Conservation (phyloP, 2,888 invertebrate genomes). For the Tethea ocularis region DNA sequence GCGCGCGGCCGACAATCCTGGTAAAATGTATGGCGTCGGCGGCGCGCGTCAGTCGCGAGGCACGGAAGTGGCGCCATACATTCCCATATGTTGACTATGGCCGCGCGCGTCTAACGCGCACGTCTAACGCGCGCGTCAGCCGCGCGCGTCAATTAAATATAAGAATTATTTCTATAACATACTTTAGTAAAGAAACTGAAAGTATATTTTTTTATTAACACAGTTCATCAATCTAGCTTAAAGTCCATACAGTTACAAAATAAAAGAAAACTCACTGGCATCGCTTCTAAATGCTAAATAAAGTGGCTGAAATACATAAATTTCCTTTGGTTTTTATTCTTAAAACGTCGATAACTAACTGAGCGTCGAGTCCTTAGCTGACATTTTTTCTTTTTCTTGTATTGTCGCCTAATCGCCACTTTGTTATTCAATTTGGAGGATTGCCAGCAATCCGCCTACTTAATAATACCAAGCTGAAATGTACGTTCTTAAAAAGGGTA, state of each 20-base stretch:
- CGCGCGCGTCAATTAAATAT: too few relatives aligned
- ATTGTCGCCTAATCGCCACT: constrained; percentile 65
- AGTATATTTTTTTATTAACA: too few relatives aligned
- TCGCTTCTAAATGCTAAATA: neutral
- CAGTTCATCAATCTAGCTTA: neutral
- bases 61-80: too few relatives aligned
- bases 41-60: too few relatives aligned
- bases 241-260: neutral
- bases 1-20: too few relatives aligned
- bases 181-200: too few relatives aligned
- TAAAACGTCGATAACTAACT: constrained; percentile 37
- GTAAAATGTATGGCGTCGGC: too few relatives aligned
- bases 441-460: constrained; percentile 57
- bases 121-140: too few relatives aligned
- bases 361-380: constrained; percentile 17
- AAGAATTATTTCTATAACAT: too few relatives aligned
- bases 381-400: constrained; percentile 30
- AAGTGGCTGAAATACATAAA: neutral
- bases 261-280: neutral
- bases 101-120: too few relatives aligned
- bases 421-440: constrained; percentile 71
- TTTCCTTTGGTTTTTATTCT: constrained; percentile 27
- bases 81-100: too few relatives aligned
- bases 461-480: constrained; percentile 52
- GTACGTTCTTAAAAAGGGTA: constrained; percentile 20